These are phyloP conservation scores for Trileptium ribeirensis DNA, from an alignment of 2,888 invertebrate species.

Conservation along the genomic window DNA sequence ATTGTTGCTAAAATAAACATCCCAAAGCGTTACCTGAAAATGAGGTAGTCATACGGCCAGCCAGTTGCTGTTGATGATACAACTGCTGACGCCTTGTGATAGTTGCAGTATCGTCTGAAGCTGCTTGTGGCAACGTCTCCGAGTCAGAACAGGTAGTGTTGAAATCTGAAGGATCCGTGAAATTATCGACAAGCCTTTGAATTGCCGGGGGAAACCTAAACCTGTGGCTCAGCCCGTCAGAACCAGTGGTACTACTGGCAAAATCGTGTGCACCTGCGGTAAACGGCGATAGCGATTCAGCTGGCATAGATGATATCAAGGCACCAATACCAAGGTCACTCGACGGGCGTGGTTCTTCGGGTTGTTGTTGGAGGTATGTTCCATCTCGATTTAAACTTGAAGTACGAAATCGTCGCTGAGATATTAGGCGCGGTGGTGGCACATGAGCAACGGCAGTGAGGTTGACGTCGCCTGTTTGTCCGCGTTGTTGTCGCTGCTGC, in stretches of 20 bases:
- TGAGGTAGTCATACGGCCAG: not conserved
- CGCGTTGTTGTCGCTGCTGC: not conserved
- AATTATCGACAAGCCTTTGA: constrained; percentile 6
- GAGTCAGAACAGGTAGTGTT: constrained; percentile 16
- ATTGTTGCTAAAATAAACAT: too few species aligned
- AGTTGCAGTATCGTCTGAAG: too few species aligned
- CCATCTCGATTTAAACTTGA: not conserved
- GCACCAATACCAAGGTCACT: not conserved
- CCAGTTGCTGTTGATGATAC: not conserved
- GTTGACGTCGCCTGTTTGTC: too few species aligned
- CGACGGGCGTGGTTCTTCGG: not conserved
- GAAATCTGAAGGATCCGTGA: not conserved
- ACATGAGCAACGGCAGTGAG: not conserved
- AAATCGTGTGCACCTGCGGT: not conserved
- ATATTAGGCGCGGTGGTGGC: not conserved
- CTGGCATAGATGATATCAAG: not conserved
- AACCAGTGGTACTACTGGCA: not conserved
- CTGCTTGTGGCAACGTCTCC: not conserved
- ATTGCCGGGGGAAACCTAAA: constrained; percentile 11
- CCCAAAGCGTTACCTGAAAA: not conserved
- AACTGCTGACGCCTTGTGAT: not conserved
- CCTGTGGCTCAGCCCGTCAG: not conserved
- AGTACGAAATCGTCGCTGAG: not conserved
- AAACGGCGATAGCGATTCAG: not conserved
- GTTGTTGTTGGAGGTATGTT: not conserved